These are phyloP conservation scores for Micropterix aruncella DNA, from an alignment of 2,888 invertebrate genomes.

Conservation along the genomic window DNA sequence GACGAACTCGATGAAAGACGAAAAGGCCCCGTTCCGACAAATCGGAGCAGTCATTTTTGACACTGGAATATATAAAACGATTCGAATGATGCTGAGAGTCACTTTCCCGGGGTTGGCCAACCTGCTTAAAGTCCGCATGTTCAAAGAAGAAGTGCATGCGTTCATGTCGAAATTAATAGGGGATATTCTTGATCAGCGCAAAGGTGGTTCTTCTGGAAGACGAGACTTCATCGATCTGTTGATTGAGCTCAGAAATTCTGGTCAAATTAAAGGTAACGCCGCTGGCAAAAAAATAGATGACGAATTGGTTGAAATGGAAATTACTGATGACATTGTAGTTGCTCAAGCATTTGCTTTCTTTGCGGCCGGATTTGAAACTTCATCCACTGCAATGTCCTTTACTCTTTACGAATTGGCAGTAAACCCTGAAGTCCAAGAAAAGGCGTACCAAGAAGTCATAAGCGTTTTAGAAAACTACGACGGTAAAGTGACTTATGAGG, in stretches of 20 bases:
- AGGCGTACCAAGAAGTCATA: neutral
- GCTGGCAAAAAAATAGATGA: neutral
- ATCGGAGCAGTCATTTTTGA: neutral
- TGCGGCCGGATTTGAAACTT: conserved; percentile 1
- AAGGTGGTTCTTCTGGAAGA: neutral
- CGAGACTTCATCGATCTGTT: neutral
- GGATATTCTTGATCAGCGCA: neutral
- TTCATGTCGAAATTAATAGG: neutral
- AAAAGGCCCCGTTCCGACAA: neutral
- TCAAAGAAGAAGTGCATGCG: neutral
- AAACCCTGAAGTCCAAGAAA: neutral
- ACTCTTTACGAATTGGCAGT: neutral
- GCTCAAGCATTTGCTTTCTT: conserved; percentile 1
- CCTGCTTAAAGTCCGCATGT: neutral
- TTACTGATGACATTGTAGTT: neutral
- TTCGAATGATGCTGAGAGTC: neutral
- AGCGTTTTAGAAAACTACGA: neutral
- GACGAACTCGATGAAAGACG: neutral
- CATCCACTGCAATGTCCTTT: neutral
- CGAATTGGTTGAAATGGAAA: neutral
- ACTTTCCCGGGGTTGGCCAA: neutral
- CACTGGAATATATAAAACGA: neutral
- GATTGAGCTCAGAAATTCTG: neutral
- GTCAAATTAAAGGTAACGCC: neutral
- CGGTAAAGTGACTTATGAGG: neutral